Evolutionary conservation across 1,140 invertebrate genomes (phyloP).

Genomic region (Pseudomyrmex cubaensis): DNA sequence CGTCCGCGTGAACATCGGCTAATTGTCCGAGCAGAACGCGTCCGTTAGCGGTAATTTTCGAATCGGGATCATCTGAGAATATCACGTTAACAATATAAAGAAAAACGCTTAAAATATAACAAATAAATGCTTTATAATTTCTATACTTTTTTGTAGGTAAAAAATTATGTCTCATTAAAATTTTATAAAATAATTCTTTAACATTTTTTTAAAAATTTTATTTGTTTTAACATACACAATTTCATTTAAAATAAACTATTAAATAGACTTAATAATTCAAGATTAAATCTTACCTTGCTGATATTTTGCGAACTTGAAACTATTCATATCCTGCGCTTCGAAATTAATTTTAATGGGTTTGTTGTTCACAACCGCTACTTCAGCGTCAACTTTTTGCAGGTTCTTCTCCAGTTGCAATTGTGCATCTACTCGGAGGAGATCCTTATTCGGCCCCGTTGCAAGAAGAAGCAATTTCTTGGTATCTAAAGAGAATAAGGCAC

Average conservation of each 20-base stretch:
- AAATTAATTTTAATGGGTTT: constrained; percentile 83
- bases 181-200: too few species aligned
- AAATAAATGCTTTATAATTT: too few species aligned
- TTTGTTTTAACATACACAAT: too few species aligned
- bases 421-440: constrained; percentile 85
- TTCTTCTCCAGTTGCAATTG: constrained; percentile 83
- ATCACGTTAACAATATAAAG: neutral
- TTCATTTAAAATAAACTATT: too few species aligned
- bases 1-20: constrained; percentile 87
- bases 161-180: neutral
- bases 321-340: constrained; percentile 86
- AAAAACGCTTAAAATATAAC: too few species aligned
- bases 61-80: constrained; percentile 83
- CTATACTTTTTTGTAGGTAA: neutral
- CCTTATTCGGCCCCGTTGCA: constrained; percentile 85
- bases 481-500: constrained; percentile 82
- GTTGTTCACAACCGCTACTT: constrained; percentile 84
- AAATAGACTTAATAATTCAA: neutral
- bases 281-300: constrained; percentile 83
- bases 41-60: constrained; percentile 85
- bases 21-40: constrained; percentile 88
- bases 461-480: constrained; percentile 82
- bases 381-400: constrained; percentile 84
- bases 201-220: too few species aligned
- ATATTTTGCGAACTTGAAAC: constrained; percentile 84